Conservation (phyloP, 2,797 vertebrate species). For the Eleutherodactylus coqui region DNA sequence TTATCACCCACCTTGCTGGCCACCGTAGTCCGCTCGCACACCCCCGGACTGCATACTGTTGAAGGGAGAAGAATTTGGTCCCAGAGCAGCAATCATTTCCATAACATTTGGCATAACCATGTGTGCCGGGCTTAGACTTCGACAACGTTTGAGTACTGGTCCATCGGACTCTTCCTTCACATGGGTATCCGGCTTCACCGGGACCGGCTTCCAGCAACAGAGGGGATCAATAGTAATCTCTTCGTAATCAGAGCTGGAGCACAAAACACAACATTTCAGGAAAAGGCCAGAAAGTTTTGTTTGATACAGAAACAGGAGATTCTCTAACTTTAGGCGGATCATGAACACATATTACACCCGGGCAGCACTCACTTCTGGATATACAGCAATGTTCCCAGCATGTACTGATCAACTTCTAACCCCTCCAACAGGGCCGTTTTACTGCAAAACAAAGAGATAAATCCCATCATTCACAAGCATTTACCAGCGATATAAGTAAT, state of each 20-base stretch:
- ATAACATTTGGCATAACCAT: constrained; percentile 95
- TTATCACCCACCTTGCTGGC: constrained; percentile 62
- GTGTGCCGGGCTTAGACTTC: constrained; percentile 90
- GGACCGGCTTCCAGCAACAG: constrained; percentile 94
- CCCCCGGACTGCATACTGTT: constrained; percentile 74
- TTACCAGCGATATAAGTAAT: background rate
- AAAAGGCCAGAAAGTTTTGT: background rate
- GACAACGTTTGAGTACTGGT: constrained; percentile 89
- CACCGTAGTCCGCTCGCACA: constrained; percentile 79
- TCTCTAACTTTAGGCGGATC: background rate
- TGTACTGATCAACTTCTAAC: constrained; percentile 96
- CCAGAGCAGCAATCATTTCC: constrained; percentile 94
- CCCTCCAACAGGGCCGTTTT: constrained; percentile 94
- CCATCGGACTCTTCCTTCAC: constrained; percentile 93
- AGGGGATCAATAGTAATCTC: constrained; percentile 97
- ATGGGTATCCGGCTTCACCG: constrained; percentile 89
- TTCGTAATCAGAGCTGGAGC: constrained; percentile 87
- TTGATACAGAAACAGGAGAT: background rate
- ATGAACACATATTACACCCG: background rate
- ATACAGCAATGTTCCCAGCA: constrained; percentile 93
- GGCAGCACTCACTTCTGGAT: constrained; percentile 87
- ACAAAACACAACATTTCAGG: background rate
- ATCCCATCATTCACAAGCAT: background rate
- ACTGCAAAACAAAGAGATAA: constrained; percentile 72
- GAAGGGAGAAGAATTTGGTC: constrained; percentile 84